phyloP scores from a whole-genome alignment of 2,888 invertebrate genomes.

The Julus scandinavius region DNA sequence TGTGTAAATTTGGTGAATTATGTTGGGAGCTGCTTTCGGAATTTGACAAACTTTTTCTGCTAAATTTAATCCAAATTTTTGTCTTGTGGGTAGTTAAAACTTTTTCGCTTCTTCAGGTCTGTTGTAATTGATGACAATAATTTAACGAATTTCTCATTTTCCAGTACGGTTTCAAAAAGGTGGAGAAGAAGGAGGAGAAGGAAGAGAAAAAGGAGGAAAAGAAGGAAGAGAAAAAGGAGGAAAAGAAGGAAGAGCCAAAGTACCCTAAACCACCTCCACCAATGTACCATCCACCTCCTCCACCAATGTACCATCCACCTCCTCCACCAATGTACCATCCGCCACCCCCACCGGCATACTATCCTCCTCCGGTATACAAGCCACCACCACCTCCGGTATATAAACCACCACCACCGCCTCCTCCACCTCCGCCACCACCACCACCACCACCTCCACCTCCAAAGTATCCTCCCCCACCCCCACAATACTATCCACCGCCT shows the following conservation, averaged over 20 bases:
- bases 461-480: not conserved
- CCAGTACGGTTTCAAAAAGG: not conserved
- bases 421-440: not conserved
- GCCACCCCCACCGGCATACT: not conserved
- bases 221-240: not conserved
- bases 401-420: conserved; percentile 7
- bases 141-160: not conserved
- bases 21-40: not conserved
- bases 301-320: not conserved
- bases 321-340: not conserved
- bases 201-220: not conserved
- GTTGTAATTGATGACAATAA: not conserved
- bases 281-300: not conserved
- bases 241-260: not conserved
- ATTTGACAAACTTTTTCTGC: not conserved
- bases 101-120: not conserved
- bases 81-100: not conserved
- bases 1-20: too few species aligned
- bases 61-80: too few species aligned
- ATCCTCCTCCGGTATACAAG: not conserved
- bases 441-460: not conserved
- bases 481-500: not conserved
- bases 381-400: not conserved
- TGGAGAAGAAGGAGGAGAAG: not conserved
- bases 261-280: not conserved